Percentiles rank a stretch among this genome's conserved stretches.
phyloP scores from a whole-genome alignment of 2,888 invertebrate species.

The Entomobrya proxima region DNA sequence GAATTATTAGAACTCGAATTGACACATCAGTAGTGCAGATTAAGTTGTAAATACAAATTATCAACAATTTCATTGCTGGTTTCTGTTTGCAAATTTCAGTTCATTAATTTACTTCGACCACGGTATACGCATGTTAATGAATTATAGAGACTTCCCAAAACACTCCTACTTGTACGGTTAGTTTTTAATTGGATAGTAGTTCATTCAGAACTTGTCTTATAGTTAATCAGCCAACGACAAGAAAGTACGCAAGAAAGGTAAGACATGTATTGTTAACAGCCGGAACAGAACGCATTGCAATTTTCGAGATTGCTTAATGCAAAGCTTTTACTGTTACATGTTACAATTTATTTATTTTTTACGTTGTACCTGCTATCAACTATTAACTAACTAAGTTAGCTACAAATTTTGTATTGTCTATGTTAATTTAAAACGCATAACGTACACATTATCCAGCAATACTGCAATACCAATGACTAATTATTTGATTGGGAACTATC shows the following conservation, averaged over 20 bases:
- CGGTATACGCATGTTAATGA: constrained; percentile 24
- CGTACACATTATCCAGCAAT: constrained; percentile 47
- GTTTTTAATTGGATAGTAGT: constrained; percentile 3
- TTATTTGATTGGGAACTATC: background rate
- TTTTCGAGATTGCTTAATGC: too few relatives aligned
- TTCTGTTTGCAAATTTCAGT: background rate
- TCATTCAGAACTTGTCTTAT: constrained; percentile 21
- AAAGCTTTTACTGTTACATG: too few relatives aligned
- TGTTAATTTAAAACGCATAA: background rate
- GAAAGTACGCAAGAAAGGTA: background rate
- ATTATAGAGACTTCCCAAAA: background rate
- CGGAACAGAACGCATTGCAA: too few relatives aligned
- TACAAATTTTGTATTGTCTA: constrained; percentile 2
- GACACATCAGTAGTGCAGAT: too few relatives aligned
- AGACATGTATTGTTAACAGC: too few relatives aligned
- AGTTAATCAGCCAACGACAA: background rate
- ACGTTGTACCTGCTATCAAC: too few relatives aligned
- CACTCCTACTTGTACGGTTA: background rate
- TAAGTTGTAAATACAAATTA: too few relatives aligned
- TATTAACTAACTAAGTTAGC: too few relatives aligned
- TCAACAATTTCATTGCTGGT: too few relatives aligned
- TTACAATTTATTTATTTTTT: too few relatives aligned
- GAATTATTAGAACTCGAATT: too few relatives aligned
- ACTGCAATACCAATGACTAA: constrained; percentile 35
- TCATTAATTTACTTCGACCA: too few relatives aligned